phyloP scores from a whole-genome alignment of 2,888 invertebrate species.

The Drosophila silvestris region DNA sequence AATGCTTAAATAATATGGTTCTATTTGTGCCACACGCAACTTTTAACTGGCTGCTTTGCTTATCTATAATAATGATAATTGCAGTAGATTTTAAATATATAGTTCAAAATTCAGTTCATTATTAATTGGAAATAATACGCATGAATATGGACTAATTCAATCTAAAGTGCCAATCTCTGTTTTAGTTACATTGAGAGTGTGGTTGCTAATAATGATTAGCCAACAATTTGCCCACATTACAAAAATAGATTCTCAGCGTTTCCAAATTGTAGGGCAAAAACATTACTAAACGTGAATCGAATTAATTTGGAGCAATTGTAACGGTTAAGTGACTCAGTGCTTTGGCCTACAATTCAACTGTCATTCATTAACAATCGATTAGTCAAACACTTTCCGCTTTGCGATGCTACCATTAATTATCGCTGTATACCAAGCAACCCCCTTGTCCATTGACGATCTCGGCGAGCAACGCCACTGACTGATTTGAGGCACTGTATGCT shows the following conservation, averaged over 20 bases:
- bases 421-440: slow-evolving; percentile 52
- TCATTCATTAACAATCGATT: slow-evolving; percentile 80
- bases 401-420: slow-evolving; percentile 70
- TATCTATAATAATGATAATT: background rate
- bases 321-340: slow-evolving; percentile 73
- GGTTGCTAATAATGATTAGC: slow-evolving; percentile 49
- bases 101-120: background rate
- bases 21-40: background rate
- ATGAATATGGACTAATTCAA: background rate
- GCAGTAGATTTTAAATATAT: background rate
- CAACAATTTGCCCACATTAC: slow-evolving; percentile 61
- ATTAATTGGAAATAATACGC: background rate
- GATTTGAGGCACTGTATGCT: slow-evolving; percentile 48
- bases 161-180: slow-evolving; percentile 4
- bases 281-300: slow-evolving; percentile 66
- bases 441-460: slow-evolving; percentile 24
- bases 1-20: background rate
- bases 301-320: slow-evolving; percentile 72
- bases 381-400: slow-evolving; percentile 79
- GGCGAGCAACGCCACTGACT: slow-evolving; percentile 38
- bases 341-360: slow-evolving; percentile 68
- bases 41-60: background rate
- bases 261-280: background rate
- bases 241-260: slow-evolving; percentile 31
- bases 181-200: background rate